Evolutionary conservation across 2,797 vertebrate genomes (phyloP).

Genomic region (Microctenopoma lineatum): DNA sequence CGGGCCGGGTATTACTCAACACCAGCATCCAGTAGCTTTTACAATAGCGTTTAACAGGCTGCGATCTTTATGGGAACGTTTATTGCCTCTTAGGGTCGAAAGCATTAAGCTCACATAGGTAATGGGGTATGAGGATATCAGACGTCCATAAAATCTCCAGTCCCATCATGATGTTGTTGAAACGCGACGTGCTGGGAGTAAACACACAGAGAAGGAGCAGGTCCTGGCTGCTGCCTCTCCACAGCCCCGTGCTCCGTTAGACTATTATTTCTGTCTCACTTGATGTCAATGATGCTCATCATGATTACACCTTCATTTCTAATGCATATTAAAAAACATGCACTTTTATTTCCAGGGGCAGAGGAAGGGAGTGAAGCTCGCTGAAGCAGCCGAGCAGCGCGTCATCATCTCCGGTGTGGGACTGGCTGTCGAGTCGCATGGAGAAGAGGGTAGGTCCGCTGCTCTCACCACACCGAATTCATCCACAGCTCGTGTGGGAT

Average conservation of each 20-base stretch:
- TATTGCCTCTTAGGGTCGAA: constrained; percentile 54
- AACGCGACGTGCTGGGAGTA: constrained; percentile 53
- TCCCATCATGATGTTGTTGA: constrained; percentile 57
- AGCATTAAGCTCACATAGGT: constrained; percentile 19
- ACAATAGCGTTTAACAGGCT: constrained; percentile 51
- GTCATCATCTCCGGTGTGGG: constrained; percentile 76
- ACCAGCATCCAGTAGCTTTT: constrained; percentile 40
- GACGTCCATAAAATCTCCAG: constrained; percentile 50
- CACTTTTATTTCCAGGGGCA: constrained; percentile 56
- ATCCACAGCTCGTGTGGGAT: background rate
- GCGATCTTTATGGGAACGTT: constrained; percentile 50
- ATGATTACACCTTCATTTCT: constrained; percentile 45
- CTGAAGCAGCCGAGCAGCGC: constrained; percentile 75
- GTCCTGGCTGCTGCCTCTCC: constrained; percentile 37
- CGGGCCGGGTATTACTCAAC: constrained; percentile 31
- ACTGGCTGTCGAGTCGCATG: constrained; percentile 85
- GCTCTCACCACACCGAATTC: constrained; percentile 1
- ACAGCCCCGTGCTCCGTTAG: constrained; percentile 7
- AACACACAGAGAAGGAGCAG: constrained; percentile 49
- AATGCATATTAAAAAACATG: constrained; percentile 5
- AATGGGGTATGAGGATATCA: constrained; percentile 12
- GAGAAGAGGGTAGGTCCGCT: constrained; percentile 85
- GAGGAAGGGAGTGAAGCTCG: constrained; percentile 60
- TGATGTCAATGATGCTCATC: background rate
- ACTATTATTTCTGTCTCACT: background rate